Base-by-base conservation (phyloP, 2,113 vertebrate species). In the Spheniscus mendiculus region DNA sequence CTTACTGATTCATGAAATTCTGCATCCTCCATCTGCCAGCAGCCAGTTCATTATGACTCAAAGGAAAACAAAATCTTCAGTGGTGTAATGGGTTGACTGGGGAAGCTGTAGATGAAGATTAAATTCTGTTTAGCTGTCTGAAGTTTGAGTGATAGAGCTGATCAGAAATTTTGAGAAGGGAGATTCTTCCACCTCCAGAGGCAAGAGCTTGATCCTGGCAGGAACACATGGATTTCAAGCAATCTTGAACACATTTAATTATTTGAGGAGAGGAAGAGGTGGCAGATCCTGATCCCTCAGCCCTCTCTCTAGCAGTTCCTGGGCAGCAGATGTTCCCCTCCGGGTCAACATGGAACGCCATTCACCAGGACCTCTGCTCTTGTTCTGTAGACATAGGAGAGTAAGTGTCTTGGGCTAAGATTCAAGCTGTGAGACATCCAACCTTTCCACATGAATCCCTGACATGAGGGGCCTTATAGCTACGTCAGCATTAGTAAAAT, bases 1-100 rank as follows among this genome's bases (percentile, higher is more conserved):
- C 83, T 88, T 65, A 85, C 49, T 72, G 62, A 71, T 93, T 96
- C 71, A 59, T 55, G n/a, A 93, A 96, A 93, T 91, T 53, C 89
- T 71, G 62, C 26, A 59, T 38, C 53, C 52, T 86, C 69, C 52
- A 72, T 89, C 72, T 67, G 38, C 44, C 27, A 87, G n/a, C 38
- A 90, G 52, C 44, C 52, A 49, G 65, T 52, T 89, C 72, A 44
- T 82, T 92, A 59, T 65, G 80, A 70, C 36, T 91, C 47, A 89
- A 81, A 91, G 30, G 30, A 67, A 93, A 93, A 81, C 22, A 78
- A 74, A 82, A 81, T 56, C 45, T 59, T 85, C 30, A 19, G 26
- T 47, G 26, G 15, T 56, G 44, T 67, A 59, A 59, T 50, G 59
- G 27, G 12, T 62, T 50, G 47, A 10, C n/a, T 87, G 47, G 34